Evolutionary conservation across 2,888 invertebrate genomes (phyloP).

Genomic region (Chloroclystis v-ata): DNA sequence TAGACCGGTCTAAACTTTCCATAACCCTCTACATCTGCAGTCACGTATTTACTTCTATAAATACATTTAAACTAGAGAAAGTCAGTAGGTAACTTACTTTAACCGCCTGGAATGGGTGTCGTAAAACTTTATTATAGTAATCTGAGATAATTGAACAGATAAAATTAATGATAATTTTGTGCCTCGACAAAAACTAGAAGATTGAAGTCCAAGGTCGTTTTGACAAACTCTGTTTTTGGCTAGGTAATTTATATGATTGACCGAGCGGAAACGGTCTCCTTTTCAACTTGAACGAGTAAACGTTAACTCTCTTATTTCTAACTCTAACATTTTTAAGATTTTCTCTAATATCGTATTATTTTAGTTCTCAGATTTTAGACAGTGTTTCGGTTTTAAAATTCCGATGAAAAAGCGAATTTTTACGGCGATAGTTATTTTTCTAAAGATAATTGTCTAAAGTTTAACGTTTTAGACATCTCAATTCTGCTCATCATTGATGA

Average conservation of each 20-base stretch:
- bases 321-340: no score
- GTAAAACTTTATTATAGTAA: constrained; percentile 18
- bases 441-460: no score
- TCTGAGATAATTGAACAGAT: constrained; percentile 3
- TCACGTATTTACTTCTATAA: constrained; percentile 13
- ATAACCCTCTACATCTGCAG: constrained; percentile 14
- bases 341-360: no score
- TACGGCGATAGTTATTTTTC: no score
- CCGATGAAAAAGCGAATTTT: no score
- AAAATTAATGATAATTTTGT: not conserved
- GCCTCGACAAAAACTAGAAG: not conserved
- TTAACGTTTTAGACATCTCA: no score
- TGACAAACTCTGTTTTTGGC: not conserved
- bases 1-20: constrained; percentile 21
- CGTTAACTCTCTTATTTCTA: no score
- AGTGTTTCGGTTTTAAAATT: no score
- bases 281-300: no score
- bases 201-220: not conserved
- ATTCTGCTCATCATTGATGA: no score
- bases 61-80: constrained; percentile 11
- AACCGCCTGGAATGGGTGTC: constrained; percentile 2
- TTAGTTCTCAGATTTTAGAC: no score
- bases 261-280: no score
- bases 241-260: not conserved
- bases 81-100: not conserved